A percentile compares a stretch with the other conserved stretches of the same genome.
Conservation (phyloP, 2,888 invertebrate genomes). For the Drosophila borealis region DNA sequence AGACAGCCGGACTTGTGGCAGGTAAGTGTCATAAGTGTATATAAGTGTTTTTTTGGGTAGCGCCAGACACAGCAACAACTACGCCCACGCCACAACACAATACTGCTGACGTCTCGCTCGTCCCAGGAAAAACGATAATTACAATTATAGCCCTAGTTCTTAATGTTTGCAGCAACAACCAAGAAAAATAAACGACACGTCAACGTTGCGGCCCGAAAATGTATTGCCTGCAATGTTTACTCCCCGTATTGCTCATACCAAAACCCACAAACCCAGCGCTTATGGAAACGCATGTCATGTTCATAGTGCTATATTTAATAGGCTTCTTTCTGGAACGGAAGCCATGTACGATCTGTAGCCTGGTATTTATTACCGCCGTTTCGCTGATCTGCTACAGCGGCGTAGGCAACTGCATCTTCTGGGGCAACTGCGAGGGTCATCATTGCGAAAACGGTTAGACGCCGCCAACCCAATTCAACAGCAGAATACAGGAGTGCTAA, state of each 20-base stretch:
- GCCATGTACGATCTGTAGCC: slow-evolving; percentile 98
- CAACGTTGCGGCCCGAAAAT: slow-evolving; percentile 85
- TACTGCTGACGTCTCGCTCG: slow-evolving; percentile 48
- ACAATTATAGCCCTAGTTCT: slow-evolving; percentile 29
- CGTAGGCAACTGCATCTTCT: slow-evolving; percentile 96
- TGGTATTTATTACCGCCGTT: slow-evolving; percentile 97
- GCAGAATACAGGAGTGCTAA: slow-evolving; percentile 33
- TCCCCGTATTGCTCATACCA: slow-evolving; percentile 98
- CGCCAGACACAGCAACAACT: slow-evolving; percentile 11
- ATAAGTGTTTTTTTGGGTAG: background rate
- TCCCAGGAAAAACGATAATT: slow-evolving; percentile 35
- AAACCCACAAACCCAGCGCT: slow-evolving; percentile 98
- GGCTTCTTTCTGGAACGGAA: slow-evolving; percentile 98
- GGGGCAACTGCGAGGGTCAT: slow-evolving; percentile 92
- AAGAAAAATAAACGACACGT: slow-evolving; percentile 37
- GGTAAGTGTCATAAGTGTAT: slow-evolving; percentile 30
- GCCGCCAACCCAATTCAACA: slow-evolving; percentile 12
- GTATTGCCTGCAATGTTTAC: slow-evolving; percentile 99
- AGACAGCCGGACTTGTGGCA: slow-evolving; percentile 34
- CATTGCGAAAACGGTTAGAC: slow-evolving; percentile 86
- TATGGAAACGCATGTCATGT: slow-evolving; percentile 98
- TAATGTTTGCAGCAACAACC: slow-evolving; percentile 28
- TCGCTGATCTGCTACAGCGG: slow-evolving; percentile 98
- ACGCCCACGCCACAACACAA: slow-evolving; percentile 18
- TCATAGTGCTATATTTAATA: slow-evolving; percentile 97